These are phyloP conservation scores for Holcopasites calliopsidis DNA, from an alignment of 1,140 invertebrate species.

Conservation along the genomic window DNA sequence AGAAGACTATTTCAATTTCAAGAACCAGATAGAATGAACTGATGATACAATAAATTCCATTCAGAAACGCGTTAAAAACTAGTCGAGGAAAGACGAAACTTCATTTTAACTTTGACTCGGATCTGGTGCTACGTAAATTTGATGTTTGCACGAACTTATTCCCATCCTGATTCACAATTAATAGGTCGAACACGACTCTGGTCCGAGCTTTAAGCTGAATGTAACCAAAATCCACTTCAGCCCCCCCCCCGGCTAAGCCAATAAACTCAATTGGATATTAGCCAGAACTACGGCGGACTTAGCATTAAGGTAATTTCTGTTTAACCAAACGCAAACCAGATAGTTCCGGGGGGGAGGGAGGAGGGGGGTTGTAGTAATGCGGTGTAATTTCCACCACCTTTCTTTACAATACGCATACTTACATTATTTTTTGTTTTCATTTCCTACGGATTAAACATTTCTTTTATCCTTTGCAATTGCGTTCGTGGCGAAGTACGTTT, in stretches of 20 bases:
- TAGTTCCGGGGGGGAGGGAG: neutral
- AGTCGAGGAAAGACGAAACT: no score
- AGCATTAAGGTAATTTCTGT: slow-evolving; percentile 4
- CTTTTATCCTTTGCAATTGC: no score
- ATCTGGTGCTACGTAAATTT: neutral
- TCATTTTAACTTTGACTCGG: no score
- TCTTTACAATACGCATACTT: neutral
- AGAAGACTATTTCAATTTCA: no score
- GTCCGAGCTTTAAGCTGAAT: slow-evolving; percentile 9
- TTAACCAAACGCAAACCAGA: slow-evolving; percentile 14
- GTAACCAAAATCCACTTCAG: slow-evolving; percentile 21
- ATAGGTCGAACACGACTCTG: slow-evolving; percentile 22
- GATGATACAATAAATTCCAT: no score
- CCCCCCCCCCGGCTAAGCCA: slow-evolving; percentile 16
- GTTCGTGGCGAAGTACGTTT: no score
- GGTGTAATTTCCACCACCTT: neutral
- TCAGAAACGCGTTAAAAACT: no score
- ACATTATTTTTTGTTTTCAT: no score
- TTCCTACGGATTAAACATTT: neutral
- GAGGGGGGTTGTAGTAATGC: no score
- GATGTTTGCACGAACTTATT: slow-evolving; percentile 6
- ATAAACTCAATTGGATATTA: slow-evolving; percentile 42
- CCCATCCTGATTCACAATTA: slow-evolving; percentile 12
- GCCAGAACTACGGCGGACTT: neutral
- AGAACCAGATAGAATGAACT: no score